Conservation (phyloP, 2,888 invertebrate species). For the Maniola hyperantus region DNA sequence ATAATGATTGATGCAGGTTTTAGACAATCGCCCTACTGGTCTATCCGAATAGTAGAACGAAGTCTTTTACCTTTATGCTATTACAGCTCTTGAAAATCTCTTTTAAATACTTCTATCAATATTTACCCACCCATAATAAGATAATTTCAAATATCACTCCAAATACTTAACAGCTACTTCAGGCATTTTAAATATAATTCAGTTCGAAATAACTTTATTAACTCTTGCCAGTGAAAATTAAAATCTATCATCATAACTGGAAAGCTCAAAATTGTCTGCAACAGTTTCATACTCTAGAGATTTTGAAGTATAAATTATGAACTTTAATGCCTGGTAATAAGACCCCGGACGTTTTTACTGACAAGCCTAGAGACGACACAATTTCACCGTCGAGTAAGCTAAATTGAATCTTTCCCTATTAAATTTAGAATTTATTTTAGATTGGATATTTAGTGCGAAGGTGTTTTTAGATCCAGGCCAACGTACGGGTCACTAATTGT, state of each 20-base stretch:
- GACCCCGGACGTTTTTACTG: background rate
- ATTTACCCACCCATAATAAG: too few species aligned
- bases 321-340: slow-evolving; percentile 25
- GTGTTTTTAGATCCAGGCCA: slow-evolving; percentile 23
- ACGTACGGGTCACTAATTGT: slow-evolving; percentile 29
- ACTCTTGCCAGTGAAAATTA: background rate
- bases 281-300: too few species aligned
- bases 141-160: too few species aligned
- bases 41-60: too few species aligned
- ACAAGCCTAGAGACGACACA: background rate
- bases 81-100: too few species aligned
- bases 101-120: too few species aligned
- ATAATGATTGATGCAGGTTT: too few species aligned
- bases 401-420: slow-evolving; percentile 21
- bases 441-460: slow-evolving; percentile 3
- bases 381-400: slow-evolving; percentile 6
- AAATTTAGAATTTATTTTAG: slow-evolving; percentile 22
- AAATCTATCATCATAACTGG: background rate
- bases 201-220: slow-evolving; percentile 29
- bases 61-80: too few species aligned
- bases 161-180: too few species aligned
- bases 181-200: slow-evolving; percentile 26
- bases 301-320: slow-evolving; percentile 4
- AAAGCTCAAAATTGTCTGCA: background rate
- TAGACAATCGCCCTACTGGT: too few species aligned